Evolutionary conservation across 2,797 vertebrate genomes (phyloP).

Genomic region (Natrix natrix): DNA sequence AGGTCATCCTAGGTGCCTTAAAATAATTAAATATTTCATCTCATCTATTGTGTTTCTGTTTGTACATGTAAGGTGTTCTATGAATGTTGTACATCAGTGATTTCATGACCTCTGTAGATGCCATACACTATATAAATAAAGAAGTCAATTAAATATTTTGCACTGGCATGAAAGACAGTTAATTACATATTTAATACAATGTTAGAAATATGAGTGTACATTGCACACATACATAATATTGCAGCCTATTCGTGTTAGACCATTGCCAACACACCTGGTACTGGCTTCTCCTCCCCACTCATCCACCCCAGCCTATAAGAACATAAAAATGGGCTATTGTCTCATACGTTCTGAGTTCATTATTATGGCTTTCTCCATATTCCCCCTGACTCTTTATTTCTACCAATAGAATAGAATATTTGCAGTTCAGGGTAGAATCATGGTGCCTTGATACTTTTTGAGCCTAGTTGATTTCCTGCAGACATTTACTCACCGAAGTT

Average conservation of each 20-base stretch:
- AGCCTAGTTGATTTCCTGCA: too few species aligned
- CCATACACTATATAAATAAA: too few species aligned
- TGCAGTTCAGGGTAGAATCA: too few species aligned
- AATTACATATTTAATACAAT: neutral
- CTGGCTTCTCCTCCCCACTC: neutral
- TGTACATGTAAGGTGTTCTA: too few species aligned
- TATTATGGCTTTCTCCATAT: neutral
- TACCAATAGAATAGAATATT: neutral
- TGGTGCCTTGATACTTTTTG: too few species aligned
- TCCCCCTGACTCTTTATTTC: neutral
- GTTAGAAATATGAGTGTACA: neutral
- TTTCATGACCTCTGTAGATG: too few species aligned
- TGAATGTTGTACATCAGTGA: too few species aligned
- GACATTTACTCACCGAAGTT: too few species aligned
- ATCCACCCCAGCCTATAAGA: neutral
- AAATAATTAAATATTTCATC: too few species aligned
- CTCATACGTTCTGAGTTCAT: neutral
- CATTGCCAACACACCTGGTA: neutral
- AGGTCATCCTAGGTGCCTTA: too few species aligned
- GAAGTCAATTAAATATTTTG: neutral
- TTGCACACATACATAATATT: neutral
- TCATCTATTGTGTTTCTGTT: too few species aligned
- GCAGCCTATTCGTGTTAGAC: neutral
- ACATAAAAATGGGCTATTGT: neutral
- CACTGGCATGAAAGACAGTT: neutral